Evolutionary conservation across 2,113 vertebrate species (phyloP), one percentile per base, ranked within the genome.

Genomic region (Dasyurus viverrinus): DNA sequence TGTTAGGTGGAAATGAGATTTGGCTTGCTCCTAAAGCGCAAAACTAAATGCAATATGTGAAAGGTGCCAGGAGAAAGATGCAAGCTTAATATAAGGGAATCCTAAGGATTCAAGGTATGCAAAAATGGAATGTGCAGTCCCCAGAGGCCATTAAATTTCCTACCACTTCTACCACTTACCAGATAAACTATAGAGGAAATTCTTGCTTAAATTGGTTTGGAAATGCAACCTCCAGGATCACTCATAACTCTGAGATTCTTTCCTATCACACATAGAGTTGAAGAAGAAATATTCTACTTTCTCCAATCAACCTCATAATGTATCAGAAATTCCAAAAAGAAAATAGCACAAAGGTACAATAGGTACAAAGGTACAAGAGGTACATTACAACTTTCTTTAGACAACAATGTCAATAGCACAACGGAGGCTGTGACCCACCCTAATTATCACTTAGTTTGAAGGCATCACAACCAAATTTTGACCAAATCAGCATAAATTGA

Each of bases 401-500:
- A 26, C 10, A 96, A 1, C 12, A 91, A 0, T 68, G 23, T 52
- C 84, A 90, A 12, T 48, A 30, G 53, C 22, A 42, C 60, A n/a
- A 46, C 9, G 0, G 0, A 96, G 11, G 30, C 53, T 0, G 53
- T 95, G 91, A 93, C 48, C 2, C 96, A 90, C 92, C 92, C 23
- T 50, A 95, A 68, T 89, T 96, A 96, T 89, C 48, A 48, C 93
- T 96, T 92, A 30, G 0, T 96, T 95, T 95, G n/a, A 98, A 98
- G 97, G 0, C 0, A 95, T 1, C 89, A 55, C 14, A 42, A 0
- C 68, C 9, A 46, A 53, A n/a, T 46, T 68, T 30, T 89, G 53
- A 46, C 22, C 89, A 46, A 96, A 53, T 50, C 68, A 3, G 93
- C 54, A 3, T 27, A 36, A n/a, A 11, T 6, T 10, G 52, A 36